Evolutionary conservation across 2,888 invertebrate genomes (phyloP), one percentile per base, ranked within the genome.

Genomic region (Biston betularia): DNA sequence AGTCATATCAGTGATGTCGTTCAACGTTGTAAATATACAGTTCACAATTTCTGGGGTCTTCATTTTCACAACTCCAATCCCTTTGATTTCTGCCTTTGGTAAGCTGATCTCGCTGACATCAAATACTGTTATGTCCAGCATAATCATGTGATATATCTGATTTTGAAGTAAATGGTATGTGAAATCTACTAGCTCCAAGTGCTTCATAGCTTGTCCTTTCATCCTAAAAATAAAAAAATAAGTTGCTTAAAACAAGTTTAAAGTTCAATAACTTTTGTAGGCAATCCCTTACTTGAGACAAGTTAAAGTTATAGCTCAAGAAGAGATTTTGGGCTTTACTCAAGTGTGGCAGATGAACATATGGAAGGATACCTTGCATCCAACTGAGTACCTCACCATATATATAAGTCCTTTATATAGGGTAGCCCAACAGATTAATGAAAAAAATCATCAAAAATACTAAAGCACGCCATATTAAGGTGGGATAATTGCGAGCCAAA

Each of bases 11-110:
- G 68, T 75, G n/a, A 89, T 87, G 69, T 86, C 84, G 82, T 93
- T 93, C 24, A 93, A 78, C 12, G 89, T 79, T 65, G 79, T 85
- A 58, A 94, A 88, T n/a, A 91, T 83, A 74, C 83, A 78, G 67
- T 92, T 92, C 0, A 93, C 86, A 34, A 86, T 77, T 75, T 92
- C 91, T 0, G 90, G 87, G 1, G 89, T 90, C 62, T 89, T 92
- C 89, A 94, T 87, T 71, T 89, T 92, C 0, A 94, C 81, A 34
- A 78, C 72, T 7, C 94, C 93, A 66, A 75, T 86, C 61, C 73
- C 82, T 74, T 89, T 93, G 0, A 93, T 84, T 70, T 86, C 89
- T 6, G 90, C 89, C 76, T 85, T 90, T 0, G 91, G 86, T 57
- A 90, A 74, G n/a, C 75, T 78, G 5, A 94, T 76, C 74, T 89